A percentile compares a stretch with the other conserved stretches of the same genome.
These are phyloP conservation scores for Wasmannia auropunctata DNA, from an alignment of 1,140 invertebrate species.

Conservation along the genomic window DNA sequence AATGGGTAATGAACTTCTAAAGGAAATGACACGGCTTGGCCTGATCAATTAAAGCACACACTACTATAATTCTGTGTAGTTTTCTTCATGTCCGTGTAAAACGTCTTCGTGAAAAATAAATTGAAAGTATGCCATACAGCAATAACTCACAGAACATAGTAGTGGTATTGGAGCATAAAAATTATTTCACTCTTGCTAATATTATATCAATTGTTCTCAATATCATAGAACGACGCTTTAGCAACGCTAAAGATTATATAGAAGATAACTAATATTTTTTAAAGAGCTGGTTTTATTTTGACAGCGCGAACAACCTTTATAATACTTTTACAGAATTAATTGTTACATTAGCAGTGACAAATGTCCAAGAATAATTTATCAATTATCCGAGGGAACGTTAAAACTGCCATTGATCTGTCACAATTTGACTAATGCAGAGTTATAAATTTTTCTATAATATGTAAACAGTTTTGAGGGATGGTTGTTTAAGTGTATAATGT, in stretches of 20 bases:
- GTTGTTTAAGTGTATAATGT: slow-evolving; percentile 74
- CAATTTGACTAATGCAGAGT: slow-evolving; percentile 38
- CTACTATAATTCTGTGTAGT: slow-evolving; percentile 81
- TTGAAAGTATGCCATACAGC: slow-evolving; percentile 71
- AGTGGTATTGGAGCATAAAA: slow-evolving; percentile 37
- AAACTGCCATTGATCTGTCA: slow-evolving; percentile 61
- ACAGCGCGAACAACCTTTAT: slow-evolving; percentile 69
- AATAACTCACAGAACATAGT: slow-evolving; percentile 56
- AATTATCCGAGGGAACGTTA: slow-evolving; percentile 54
- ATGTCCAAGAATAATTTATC: slow-evolving; percentile 48
- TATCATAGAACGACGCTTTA: background rate
- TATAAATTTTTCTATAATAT: slow-evolving; percentile 72
- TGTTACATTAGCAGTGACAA: slow-evolving; percentile 68
- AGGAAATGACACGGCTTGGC: slow-evolving; percentile 93
- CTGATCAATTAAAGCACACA: slow-evolving; percentile 83
- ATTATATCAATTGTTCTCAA: slow-evolving; percentile 43
- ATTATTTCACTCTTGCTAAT: slow-evolving; percentile 19
- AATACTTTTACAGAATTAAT: slow-evolving; percentile 67
- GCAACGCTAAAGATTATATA: slow-evolving; percentile 14
- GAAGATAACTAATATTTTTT: slow-evolving; percentile 57
- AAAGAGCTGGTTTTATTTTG: slow-evolving; percentile 57
- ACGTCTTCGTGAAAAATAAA: slow-evolving; percentile 79
- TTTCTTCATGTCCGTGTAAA: slow-evolving; percentile 82
- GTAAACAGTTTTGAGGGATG: slow-evolving; percentile 76
- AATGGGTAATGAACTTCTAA: slow-evolving; percentile 95